These are phyloP conservation scores for Bos indicus DNA, from an alignment of 2,113 vertebrate genomes.

Conservation along the genomic window DNA sequence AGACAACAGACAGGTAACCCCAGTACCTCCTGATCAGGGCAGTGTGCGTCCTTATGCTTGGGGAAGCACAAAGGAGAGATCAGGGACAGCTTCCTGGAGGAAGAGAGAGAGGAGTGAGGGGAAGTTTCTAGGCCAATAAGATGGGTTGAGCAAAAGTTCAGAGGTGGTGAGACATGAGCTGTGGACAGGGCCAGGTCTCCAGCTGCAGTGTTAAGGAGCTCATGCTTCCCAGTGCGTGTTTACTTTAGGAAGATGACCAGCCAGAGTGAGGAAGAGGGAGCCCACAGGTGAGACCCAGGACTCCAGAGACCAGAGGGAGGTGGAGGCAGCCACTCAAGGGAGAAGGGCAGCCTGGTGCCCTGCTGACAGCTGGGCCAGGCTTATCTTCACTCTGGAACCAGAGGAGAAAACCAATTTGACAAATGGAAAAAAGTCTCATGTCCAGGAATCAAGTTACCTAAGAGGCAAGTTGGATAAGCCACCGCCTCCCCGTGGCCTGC, in stretches of 20 bases:
- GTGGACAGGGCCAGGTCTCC: neutral
- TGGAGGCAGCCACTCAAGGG: neutral
- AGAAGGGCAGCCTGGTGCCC: neutral
- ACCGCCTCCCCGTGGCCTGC: neutral
- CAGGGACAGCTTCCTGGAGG: neutral
- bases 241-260: neutral
- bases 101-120: neutral
- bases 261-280: neutral
- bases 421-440: neutral
- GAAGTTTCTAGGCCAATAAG: neutral
- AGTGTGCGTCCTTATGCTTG: neutral
- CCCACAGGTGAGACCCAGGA: neutral
- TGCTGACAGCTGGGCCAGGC: neutral
- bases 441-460: constrained; percentile 28
- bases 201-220: neutral
- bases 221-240: neutral
- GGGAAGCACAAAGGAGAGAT: neutral
- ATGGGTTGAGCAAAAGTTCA: neutral
- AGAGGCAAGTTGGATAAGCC: neutral
- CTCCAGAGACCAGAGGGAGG: neutral
- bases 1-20: neutral
- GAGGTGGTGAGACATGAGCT: neutral
- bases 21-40: neutral
- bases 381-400: constrained; percentile 19
- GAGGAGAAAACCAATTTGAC: constrained; percentile 32